Conservation (phyloP, 2,797 vertebrate species). For the Parauchenoglanis punctatus region DNA sequence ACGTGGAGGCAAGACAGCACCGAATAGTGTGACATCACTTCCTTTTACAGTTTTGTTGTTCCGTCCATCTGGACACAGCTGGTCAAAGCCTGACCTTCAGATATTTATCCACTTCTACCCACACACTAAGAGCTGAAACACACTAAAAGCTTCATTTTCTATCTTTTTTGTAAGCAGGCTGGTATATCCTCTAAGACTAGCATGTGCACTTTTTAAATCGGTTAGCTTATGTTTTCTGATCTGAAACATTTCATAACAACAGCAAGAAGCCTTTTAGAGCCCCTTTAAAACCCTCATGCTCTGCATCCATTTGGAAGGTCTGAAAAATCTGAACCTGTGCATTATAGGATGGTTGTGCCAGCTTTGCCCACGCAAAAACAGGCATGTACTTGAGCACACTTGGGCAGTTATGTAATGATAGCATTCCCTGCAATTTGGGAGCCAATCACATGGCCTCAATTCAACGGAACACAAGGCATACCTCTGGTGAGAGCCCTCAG, state of each 20-base stretch:
- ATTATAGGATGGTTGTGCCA: neutral
- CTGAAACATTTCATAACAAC: conserved; percentile 1
- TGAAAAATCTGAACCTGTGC: conserved; percentile 21
- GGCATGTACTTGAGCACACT: conserved; percentile 21
- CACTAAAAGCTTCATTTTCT: conserved; percentile 22
- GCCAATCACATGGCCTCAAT: conserved; percentile 14
- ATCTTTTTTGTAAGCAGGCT: neutral
- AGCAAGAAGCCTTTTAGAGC: neutral
- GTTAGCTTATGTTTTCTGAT: neutral
- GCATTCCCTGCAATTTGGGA: conserved; percentile 40
- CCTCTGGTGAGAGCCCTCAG: conserved; percentile 26
- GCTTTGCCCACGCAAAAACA: neutral
- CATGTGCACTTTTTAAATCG: neutral
- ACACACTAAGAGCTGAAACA: neutral
- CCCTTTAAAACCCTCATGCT: neutral
- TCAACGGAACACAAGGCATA: conserved; percentile 5
- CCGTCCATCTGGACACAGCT: conserved; percentile 42
- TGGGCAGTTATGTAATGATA: conserved; percentile 56
- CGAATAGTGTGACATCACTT: conserved; percentile 56
- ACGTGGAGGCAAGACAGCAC: conserved; percentile 61
- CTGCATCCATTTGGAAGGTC: conserved; percentile 20
- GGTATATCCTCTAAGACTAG: conserved; percentile 1
- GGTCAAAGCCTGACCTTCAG: conserved; percentile 58
- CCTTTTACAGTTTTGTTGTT: conserved; percentile 29
- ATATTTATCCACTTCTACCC: conserved; percentile 67